These are phyloP conservation scores for Platypus cylindrus DNA, from an alignment of 2,888 invertebrate genomes.

Conservation along the genomic window DNA sequence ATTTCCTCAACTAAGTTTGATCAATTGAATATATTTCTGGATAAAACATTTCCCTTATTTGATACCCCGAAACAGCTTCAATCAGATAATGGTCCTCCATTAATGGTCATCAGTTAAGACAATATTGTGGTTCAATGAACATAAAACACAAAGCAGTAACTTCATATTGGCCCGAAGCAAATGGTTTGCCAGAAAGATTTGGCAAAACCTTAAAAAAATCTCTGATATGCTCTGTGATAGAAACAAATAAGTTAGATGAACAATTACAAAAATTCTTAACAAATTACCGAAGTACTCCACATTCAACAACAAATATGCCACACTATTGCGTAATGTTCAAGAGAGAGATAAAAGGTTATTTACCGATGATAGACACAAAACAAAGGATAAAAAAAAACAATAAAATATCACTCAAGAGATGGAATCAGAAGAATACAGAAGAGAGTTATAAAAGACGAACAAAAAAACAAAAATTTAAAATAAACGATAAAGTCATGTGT, in stretches of 20 bases:
- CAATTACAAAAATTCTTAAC: slow-evolving; percentile 8
- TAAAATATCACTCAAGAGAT: no score
- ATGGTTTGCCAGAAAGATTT: slow-evolving; percentile 14
- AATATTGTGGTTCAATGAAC: slow-evolving; percentile 2
- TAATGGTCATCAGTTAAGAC: slow-evolving; percentile 9
- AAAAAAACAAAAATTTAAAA: slow-evolving; percentile 6
- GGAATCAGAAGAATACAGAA: no score
- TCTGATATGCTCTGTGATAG: slow-evolving; percentile 3
- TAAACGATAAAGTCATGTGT: slow-evolving; percentile 7
- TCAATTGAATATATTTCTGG: slow-evolving; percentile 6
- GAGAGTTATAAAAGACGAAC: no score
- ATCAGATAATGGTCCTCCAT: slow-evolving; percentile 14
- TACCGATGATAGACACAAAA: slow-evolving; percentile 2
- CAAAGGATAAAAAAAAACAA: no score
- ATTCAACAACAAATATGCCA: slow-evolving; percentile 5
- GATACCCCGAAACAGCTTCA: slow-evolving; percentile 8
- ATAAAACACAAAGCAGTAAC: slow-evolving; percentile 14
- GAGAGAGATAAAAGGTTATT: slow-evolving; percentile 7
- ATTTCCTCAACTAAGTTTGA: slow-evolving; percentile 10
- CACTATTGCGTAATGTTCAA: slow-evolving; percentile 7
- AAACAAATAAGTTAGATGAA: slow-evolving; percentile 3
- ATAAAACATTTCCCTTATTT: slow-evolving; percentile 7
- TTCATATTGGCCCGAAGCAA: slow-evolving; percentile 16
- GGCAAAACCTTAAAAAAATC: slow-evolving; percentile 12
- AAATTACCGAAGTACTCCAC: slow-evolving; percentile 11